Percentiles rank a stretch among this genome's conserved stretches.
phyloP scores from a whole-genome alignment of 2,797 vertebrate genomes.

The Ctenochaetus hawaiiensis region DNA sequence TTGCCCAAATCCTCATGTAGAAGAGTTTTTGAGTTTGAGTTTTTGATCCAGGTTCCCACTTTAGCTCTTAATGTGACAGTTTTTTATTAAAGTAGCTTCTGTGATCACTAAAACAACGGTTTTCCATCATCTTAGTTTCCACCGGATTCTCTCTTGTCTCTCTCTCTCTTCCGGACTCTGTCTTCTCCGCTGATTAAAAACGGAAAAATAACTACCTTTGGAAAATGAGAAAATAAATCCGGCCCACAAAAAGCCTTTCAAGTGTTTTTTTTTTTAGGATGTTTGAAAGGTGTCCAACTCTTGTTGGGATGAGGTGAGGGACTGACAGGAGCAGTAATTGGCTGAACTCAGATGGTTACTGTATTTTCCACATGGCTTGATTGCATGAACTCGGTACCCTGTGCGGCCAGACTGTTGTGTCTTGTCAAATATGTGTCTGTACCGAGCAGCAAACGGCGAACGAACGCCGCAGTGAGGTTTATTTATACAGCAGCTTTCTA shows the following conservation, averaged over 20 bases:
- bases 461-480: background rate
- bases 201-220: rapidly evolving
- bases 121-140: too few relatives aligned
- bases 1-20: too few relatives aligned
- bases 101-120: too few relatives aligned
- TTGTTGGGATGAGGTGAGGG: slow-evolving; percentile 1
- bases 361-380: slow-evolving; percentile 51
- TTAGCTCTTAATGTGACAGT: too few relatives aligned
- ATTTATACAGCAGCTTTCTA: slow-evolving; percentile 10
- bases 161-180: too few relatives aligned
- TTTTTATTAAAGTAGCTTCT: too few relatives aligned
- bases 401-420: slow-evolving; percentile 38
- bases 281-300: slow-evolving; percentile 25
- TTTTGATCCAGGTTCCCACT: too few relatives aligned
- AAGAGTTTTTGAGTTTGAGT: too few relatives aligned
- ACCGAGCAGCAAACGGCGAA: background rate
- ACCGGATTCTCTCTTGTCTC: too few relatives aligned
- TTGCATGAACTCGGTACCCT: slow-evolving; percentile 40
- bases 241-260: background rate
- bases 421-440: slow-evolving; percentile 2
- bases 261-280: background rate
- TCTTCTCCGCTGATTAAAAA: background rate
- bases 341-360: background rate
- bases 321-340: slow-evolving; percentile 1
- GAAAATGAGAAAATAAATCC: background rate